Percentiles rank a stretch among this genome's conserved stretches.
Conservation (phyloP, 2,888 invertebrate species). For the Lingula anatina region DNA sequence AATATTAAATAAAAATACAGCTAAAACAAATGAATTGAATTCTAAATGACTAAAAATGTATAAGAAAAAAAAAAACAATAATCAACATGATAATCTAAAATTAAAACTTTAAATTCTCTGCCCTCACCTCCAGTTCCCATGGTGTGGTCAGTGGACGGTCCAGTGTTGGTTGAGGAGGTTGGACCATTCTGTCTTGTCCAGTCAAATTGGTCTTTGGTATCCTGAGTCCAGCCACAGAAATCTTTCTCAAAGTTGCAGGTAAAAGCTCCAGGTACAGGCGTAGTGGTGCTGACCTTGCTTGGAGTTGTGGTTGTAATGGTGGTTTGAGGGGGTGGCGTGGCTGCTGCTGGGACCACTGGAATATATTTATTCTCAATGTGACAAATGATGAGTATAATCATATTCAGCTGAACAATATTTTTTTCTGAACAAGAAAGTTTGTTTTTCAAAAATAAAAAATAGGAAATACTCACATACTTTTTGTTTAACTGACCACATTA, state of each 20-base stretch:
- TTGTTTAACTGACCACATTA: no score
- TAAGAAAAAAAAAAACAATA: no score
- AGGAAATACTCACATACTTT: no score
- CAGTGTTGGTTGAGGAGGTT: slow-evolving; percentile 22
- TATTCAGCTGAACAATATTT: no score
- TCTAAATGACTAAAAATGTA: no score
- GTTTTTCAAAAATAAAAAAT: neutral
- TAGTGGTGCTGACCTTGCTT: slow-evolving; percentile 5
- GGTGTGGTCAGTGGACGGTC: slow-evolving; percentile 37
- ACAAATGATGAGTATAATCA: no score
- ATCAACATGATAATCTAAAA: no score
- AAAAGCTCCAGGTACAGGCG: slow-evolving; percentile 14
- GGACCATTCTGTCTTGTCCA: slow-evolving; percentile 29
- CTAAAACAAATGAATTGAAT: no score
- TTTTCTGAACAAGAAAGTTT: no score
- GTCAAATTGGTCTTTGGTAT: slow-evolving; percentile 26
- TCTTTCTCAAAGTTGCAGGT: slow-evolving; percentile 43
- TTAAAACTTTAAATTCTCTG: no score
- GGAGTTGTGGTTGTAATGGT: neutral
- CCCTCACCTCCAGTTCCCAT: no score
- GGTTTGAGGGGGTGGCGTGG: slow-evolving; percentile 12
- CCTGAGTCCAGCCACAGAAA: slow-evolving; percentile 33
- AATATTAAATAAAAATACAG: no score
- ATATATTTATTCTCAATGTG: neutral
- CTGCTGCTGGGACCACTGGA: slow-evolving; percentile 15